Evolutionary conservation across 2,888 invertebrate genomes (phyloP), one percentile per base, ranked within the genome.

Genomic region (Cosmia pyralina): DNA sequence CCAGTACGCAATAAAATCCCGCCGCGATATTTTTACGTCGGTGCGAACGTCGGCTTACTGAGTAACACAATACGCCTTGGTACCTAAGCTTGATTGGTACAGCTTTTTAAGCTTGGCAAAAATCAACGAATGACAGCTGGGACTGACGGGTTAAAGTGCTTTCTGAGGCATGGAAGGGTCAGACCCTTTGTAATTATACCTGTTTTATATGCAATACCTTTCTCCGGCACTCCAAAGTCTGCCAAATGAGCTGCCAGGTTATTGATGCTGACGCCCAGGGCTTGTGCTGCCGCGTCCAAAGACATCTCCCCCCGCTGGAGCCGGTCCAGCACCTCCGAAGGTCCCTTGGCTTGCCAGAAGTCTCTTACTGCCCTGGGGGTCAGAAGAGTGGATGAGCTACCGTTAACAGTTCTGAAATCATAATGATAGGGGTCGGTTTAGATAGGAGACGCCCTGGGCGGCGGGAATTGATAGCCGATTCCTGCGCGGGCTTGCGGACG

Each of bases 291-390:
- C 59, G 97, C 96, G 88, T 97, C 97, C 64, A 98, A 91, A 0
- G 97, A 97, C 73, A 98, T 97, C 91, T 98, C 97, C 82, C 98
- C 97, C 28, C 97, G 94, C 89, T 97, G 97, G 57, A 98, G 94
- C 84, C 97, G 97, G 74, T 97, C 97, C 77, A 98, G 92, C 64
- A 98, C 97, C 83, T 98, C 98, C 2, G 98, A 97, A 0, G 98
- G 97, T 0, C 97, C 98, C 85, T 98, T 98, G 85, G 98, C 97
- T 75, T 97, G 97, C 98, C 98, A 98, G 94, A 98, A 97, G 90
- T 98, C 98, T 72, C 98, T 91, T 0, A 94, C 93, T 2, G 94
- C 94, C 71, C 95, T 95, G 89, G 41, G 60, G 68, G 72, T 64
- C 66, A 82, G 38, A 72, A 63, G 46, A 44, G 59, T 93, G 6